phyloP scores from a whole-genome alignment of 2,797 vertebrate genomes.

The Tapera naevia region DNA sequence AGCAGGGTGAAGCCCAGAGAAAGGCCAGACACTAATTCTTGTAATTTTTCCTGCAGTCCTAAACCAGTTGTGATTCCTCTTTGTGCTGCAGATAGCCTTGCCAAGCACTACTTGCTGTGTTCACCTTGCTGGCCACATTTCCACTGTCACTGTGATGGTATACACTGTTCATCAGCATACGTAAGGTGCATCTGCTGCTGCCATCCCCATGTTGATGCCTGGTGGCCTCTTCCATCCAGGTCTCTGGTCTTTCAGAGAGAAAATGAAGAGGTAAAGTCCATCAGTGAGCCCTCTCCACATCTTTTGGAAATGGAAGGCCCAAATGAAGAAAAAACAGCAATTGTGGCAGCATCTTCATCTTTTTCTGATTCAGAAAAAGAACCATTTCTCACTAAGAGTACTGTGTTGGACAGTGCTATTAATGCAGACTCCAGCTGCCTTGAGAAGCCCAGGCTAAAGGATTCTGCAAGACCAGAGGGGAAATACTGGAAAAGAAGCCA shows the following conservation, averaged over 20 bases:
- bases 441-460: conserved; percentile 39
- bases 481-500: conserved; percentile 83
- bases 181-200: conserved; percentile 30
- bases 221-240: conserved; percentile 51
- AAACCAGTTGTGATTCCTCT: not conserved
- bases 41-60: not conserved
- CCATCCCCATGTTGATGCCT: conserved; percentile 15
- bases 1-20: not conserved
- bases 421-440: conserved; percentile 57
- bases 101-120: conserved; percentile 1
- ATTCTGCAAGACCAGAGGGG: conserved; percentile 71
- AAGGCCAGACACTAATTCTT: not conserved
- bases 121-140: not conserved
- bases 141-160: not conserved
- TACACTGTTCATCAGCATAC: conserved; percentile 27
- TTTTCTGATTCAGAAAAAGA: conserved; percentile 49
- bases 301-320: conserved; percentile 50
- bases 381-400: not conserved
- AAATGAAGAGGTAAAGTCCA: conserved; percentile 9
- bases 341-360: not conserved
- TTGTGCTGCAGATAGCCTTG: not conserved
- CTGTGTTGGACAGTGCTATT: conserved; percentile 52
- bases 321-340: not conserved
- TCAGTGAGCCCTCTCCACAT: not conserved
- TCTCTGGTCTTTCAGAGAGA: conserved; percentile 10